These are phyloP conservation scores for Sparus aurata DNA, from an alignment of 2,797 vertebrate genomes.

Conservation along the genomic window DNA sequence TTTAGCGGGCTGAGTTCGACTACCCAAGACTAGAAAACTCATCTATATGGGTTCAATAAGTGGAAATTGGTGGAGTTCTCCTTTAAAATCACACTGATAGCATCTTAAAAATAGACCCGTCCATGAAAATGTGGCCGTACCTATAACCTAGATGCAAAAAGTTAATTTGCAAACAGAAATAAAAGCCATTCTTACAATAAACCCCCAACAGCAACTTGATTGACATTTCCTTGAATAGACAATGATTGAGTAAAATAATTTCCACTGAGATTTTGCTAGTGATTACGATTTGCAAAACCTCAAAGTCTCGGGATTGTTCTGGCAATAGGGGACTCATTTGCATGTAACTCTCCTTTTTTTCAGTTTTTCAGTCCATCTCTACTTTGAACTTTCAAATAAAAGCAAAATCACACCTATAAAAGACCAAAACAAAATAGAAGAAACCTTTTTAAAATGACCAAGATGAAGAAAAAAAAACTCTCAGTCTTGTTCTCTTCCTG, in stretches of 20 bases:
- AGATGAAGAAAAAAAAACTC: conserved; percentile 15
- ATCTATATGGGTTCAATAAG: not conserved
- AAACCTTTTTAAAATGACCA: conserved; percentile 1
- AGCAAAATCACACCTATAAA: not conserved
- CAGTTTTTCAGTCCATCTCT: not conserved
- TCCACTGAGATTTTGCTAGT: too few relatives aligned
- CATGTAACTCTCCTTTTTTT: too few relatives aligned
- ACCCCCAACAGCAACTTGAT: too few relatives aligned
- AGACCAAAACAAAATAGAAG: not conserved
- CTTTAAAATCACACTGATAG: not conserved
- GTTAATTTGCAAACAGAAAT: too few relatives aligned
- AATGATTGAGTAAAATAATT: too few relatives aligned
- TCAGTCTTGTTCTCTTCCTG: conserved; percentile 21
- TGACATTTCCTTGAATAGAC: too few relatives aligned
- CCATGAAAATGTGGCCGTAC: not conserved
- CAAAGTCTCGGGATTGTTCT: too few relatives aligned
- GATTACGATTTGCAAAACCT: too few relatives aligned
- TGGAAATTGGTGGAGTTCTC: not conserved
- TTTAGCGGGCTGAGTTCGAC: not conserved
- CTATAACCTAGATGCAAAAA: too few relatives aligned
- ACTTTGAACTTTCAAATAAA: too few relatives aligned
- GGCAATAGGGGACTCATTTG: not conserved
- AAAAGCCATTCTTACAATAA: too few relatives aligned
- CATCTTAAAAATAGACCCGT: not conserved
- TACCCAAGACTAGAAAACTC: not conserved